Percentiles rank a stretch among this genome's conserved stretches.
Conservation (phyloP, 2,797 vertebrate genomes). For the Catamblyrhynchus diadema region DNA sequence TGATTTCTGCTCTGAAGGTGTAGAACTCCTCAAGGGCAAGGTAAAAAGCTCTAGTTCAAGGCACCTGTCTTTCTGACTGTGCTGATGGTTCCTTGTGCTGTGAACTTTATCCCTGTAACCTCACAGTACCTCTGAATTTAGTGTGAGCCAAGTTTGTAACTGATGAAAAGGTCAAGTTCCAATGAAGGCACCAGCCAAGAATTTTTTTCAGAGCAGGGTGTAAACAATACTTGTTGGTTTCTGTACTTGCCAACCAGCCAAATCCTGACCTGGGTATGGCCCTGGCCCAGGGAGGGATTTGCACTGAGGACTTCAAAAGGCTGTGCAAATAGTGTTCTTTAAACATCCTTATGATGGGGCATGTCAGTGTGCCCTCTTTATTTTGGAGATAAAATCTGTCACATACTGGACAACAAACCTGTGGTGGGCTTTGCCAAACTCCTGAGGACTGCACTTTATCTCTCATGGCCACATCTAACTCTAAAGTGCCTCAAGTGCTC, state of each 20-base stretch:
- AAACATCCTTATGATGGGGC: neutral
- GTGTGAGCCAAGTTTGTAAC: conserved; percentile 17
- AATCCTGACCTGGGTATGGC: neutral
- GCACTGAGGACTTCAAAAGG: neutral
- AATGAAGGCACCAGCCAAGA: neutral
- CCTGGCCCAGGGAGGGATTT: neutral
- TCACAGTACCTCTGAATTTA: neutral
- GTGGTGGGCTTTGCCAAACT: neutral
- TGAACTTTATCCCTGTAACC: conserved; percentile 30
- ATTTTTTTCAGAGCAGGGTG: neutral
- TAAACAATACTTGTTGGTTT: conserved; percentile 18
- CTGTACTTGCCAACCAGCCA: neutral
- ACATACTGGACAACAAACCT: neutral
- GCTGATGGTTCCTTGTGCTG: neutral
- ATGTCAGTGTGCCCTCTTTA: neutral
- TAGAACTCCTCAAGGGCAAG: neutral
- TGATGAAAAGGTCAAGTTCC: conserved; percentile 29
- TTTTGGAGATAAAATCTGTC: neutral
- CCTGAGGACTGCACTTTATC: neutral
- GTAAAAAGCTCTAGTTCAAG: neutral
- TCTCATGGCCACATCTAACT: neutral
- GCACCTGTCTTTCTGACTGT: neutral
- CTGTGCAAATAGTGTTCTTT: neutral
- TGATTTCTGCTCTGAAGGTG: neutral
- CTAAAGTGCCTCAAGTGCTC: neutral